Conservation (phyloP, 1,140 invertebrate species). For the Drosophila lacertosa region DNA sequence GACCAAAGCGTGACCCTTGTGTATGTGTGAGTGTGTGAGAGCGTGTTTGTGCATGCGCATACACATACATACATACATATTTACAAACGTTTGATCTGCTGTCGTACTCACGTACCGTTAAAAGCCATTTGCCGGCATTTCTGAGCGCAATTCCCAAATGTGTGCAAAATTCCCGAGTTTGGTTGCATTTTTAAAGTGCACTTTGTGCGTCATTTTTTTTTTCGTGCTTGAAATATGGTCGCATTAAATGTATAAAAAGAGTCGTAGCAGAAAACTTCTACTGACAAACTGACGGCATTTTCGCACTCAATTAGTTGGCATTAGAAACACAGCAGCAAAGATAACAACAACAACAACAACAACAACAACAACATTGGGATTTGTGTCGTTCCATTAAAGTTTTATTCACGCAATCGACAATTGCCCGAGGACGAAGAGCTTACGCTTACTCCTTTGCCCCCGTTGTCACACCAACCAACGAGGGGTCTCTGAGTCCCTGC, state of each 20-base stretch:
- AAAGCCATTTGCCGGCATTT: constrained; percentile 54
- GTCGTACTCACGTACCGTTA: constrained; percentile 29
- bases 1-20: constrained; percentile 36
- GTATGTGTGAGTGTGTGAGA: background rate
- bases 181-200: constrained; percentile 58
- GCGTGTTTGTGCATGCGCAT: background rate
- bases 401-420: constrained; percentile 81
- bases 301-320: constrained; percentile 84
- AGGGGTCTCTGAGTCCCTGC: constrained; percentile 42
- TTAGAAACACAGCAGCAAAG: constrained; percentile 64
- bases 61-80: background rate
- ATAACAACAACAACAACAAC: constrained; percentile 32
- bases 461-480: constrained; percentile 14
- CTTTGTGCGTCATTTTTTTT: constrained; percentile 53
- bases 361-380: constrained; percentile 56
- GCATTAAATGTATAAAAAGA: constrained; percentile 45
- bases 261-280: constrained; percentile 9
- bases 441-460: constrained; percentile 63
- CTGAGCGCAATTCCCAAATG: constrained; percentile 26
- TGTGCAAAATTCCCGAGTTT: constrained; percentile 8
- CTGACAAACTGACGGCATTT: constrained; percentile 77
- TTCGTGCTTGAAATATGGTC: constrained; percentile 50
- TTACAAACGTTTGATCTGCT: background rate
- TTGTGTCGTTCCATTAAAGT: constrained; percentile 84
- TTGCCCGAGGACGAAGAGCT: constrained; percentile 19